Evolutionary conservation across 2,113 vertebrate genomes (phyloP).

Genomic region (Chloropsis hardwickii): DNA sequence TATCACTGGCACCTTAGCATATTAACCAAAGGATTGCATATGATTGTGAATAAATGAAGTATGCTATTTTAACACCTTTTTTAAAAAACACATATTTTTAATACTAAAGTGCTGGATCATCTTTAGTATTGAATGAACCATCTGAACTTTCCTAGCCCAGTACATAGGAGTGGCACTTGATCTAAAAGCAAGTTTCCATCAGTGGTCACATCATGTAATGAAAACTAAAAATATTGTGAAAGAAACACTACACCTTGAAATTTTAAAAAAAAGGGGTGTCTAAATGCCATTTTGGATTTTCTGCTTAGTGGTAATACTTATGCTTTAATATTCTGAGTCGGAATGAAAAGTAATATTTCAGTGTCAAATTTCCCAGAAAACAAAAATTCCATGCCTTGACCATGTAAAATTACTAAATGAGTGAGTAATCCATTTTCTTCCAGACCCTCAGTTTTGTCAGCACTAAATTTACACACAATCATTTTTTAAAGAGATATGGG

Average conservation of each 20-base stretch:
- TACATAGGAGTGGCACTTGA: neutral
- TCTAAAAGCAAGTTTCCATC: neutral
- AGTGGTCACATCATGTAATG: neutral
- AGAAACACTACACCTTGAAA: neutral
- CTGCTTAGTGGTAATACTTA: neutral
- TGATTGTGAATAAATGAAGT: neutral
- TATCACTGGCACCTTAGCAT: neutral
- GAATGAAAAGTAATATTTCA: neutral
- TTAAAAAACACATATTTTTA: neutral
- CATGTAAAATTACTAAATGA: neutral
- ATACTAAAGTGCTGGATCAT: neutral
- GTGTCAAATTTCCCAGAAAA: neutral
- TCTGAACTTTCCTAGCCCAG: neutral
- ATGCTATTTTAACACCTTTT: neutral
- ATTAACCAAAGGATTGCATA: neutral
- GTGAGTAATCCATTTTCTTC: conserved; percentile 19
- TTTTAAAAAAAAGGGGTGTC: neutral
- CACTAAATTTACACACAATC: conserved; percentile 37
- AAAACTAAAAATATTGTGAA: neutral
- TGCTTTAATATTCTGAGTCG: neutral
- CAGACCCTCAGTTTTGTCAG: conserved; percentile 35
- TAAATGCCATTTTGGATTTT: neutral
- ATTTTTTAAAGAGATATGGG: conserved; percentile 27
- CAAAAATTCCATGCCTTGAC: neutral
- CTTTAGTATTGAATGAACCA: neutral